These are phyloP conservation scores for Hystrix cristata DNA, from an alignment of 2,113 vertebrate species.

Conservation along the genomic window DNA sequence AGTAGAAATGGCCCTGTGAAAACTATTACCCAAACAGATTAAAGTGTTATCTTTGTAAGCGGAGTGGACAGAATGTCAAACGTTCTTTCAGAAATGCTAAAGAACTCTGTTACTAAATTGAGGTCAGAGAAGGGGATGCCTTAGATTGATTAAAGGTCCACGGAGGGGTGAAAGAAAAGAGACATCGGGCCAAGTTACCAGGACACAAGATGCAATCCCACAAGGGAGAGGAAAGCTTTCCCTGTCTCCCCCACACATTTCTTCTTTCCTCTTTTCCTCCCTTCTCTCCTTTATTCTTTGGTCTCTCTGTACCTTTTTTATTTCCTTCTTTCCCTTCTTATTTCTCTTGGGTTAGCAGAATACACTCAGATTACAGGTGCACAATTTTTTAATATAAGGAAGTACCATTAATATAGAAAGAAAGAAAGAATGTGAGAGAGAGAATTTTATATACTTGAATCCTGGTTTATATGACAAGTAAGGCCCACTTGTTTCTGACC, in stretches of 20 bases:
- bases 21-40: background rate
- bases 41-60: background rate
- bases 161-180: background rate
- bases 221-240: background rate
- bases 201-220: too few species aligned
- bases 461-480: background rate
- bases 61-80: background rate
- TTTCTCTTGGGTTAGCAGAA: background rate
- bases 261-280: background rate
- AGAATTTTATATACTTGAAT: background rate
- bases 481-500: accelerated
- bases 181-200: background rate
- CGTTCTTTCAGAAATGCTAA: background rate
- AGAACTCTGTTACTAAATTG: background rate
- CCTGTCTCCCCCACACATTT: background rate
- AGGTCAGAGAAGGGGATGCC: background rate
- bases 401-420: background rate
- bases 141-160: background rate
- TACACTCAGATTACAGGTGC: background rate
- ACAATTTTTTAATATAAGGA: background rate
- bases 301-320: background rate
- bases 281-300: accelerated
- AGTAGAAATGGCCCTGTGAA: background rate
- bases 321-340: too few species aligned
- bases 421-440: background rate